Evolutionary conservation across 2,797 vertebrate genomes (phyloP).

Genomic region (Gouania willdenowi): DNA sequence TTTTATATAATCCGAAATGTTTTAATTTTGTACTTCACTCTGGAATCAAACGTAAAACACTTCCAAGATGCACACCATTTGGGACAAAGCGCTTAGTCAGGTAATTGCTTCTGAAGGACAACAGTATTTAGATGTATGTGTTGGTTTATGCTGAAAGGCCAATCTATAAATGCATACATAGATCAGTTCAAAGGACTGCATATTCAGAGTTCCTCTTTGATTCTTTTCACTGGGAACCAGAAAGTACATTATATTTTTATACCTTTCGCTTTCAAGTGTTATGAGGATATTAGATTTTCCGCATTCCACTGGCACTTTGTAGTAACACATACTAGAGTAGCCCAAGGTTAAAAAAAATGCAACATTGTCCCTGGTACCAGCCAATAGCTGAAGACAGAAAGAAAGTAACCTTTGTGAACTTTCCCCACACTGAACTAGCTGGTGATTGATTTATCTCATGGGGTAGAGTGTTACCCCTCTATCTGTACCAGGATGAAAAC

Average conservation of each 20-base stretch:
- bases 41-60: no score
- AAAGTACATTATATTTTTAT: slow-evolving; percentile 30
- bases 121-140: no score
- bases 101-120: no score
- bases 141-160: no score
- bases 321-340: slow-evolving; percentile 8
- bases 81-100: no score
- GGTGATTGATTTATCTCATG: slow-evolving; percentile 65
- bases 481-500: slow-evolving; percentile 68
- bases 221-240: slow-evolving; percentile 5
- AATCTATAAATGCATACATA: no score
- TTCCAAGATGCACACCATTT: no score
- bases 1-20: no score
- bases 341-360: slow-evolving; percentile 40
- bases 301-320: slow-evolving; percentile 13
- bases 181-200: no score
- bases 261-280: slow-evolving; percentile 7
- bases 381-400: slow-evolving; percentile 23
- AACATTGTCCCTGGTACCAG: slow-evolving; percentile 33
- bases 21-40: no score
- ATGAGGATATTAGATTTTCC: slow-evolving; percentile 1
- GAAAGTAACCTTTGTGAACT: slow-evolving; percentile 45
- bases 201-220: slow-evolving; percentile 10
- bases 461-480: slow-evolving; percentile 60
- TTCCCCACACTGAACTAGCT: slow-evolving; percentile 41